phyloP scores from a whole-genome alignment of 2,888 invertebrate genomes.

The Dolichomitus sp. region DNA sequence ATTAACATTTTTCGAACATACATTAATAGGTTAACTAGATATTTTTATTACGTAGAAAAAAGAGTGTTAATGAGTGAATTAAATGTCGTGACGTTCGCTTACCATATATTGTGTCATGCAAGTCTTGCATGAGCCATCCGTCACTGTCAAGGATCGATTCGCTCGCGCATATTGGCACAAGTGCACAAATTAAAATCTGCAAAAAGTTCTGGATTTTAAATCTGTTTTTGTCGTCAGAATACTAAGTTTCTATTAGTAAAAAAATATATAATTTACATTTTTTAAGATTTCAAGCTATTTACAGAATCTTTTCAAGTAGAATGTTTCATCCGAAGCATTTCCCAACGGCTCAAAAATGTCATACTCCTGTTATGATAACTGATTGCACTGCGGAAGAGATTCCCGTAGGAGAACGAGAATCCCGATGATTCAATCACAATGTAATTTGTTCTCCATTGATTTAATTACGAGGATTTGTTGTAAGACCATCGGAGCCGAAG shows the following conservation, averaged over 20 bases:
- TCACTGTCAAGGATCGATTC: constrained; percentile 49
- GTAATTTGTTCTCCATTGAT: constrained; percentile 60
- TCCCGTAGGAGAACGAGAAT: constrained; percentile 18
- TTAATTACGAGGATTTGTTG: constrained; percentile 32
- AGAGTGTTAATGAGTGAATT: not conserved
- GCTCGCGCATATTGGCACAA: constrained; percentile 67
- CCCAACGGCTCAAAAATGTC: not conserved
- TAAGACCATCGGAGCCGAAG: constrained; percentile 11
- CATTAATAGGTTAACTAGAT: no score
- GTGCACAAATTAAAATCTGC: constrained; percentile 64
- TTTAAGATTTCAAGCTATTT: no score
- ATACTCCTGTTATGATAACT: constrained; percentile 8
- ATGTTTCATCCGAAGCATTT: not conserved
- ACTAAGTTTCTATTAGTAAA: not conserved
- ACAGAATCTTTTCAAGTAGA: no score
- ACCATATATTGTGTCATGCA: constrained; percentile 39
- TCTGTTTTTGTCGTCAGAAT: not conserved
- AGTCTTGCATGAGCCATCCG: constrained; percentile 52
- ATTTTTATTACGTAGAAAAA: not conserved
- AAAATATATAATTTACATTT: no score
- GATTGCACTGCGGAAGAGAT: constrained; percentile 9
- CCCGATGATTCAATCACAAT: constrained; percentile 55
- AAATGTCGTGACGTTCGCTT: not conserved
- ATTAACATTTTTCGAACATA: no score
- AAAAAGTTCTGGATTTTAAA: constrained; percentile 9